Base-by-base conservation (phyloP, 2,797 vertebrate genomes). In the Sebastes diaconus region DNA sequence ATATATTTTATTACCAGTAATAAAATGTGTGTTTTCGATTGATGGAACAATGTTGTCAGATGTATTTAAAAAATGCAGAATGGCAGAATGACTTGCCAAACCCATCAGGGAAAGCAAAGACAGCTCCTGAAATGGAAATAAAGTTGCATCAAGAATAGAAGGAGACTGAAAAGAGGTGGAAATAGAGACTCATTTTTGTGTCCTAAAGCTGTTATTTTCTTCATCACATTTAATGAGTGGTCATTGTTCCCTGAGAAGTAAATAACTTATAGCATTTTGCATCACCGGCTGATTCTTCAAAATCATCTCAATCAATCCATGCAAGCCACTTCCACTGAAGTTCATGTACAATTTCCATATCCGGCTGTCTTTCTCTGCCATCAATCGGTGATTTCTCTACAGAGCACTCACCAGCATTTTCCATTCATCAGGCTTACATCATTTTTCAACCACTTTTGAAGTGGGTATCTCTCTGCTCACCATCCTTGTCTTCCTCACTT, bases 111-210 rank as follows among this genome's bases (percentile, higher is more conserved):
- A 30, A 68, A 22, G n/a, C 11, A 59, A 30, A 64, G 75, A 61
- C 63, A 79, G 68, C 34, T 39, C n/a, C 39, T 57, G n/a, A 69
- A 79, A 83, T 61, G 16, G 25, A 63, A 68, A 75, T 25, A 69
- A 29, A 42, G 25, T 34, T 30, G 36, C 24, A 63, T 55, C 5
- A 3, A 68, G 32, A 70, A 63, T 36, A 64, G 29, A 42, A 22
- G 14, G n/a, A 71, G 3, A 46, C 5, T 32, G 20, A 73, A 29
- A n/a, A 30, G 10, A 70, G 22, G 76, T 55, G 55, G 29, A 59
- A 24, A 66, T 13, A 55, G 9, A 20, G n/a, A 64, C 3, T 68
- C 0, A 55, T 24, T 25, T 54, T 29, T 64, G 7, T 1, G 3
- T 7, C 18, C 2, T 54, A 9, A 8, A 27, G 22, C 22, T 30